Evolutionary conservation across 2,888 invertebrate species (phyloP).

Genomic region (Noctua fimbriata): DNA sequence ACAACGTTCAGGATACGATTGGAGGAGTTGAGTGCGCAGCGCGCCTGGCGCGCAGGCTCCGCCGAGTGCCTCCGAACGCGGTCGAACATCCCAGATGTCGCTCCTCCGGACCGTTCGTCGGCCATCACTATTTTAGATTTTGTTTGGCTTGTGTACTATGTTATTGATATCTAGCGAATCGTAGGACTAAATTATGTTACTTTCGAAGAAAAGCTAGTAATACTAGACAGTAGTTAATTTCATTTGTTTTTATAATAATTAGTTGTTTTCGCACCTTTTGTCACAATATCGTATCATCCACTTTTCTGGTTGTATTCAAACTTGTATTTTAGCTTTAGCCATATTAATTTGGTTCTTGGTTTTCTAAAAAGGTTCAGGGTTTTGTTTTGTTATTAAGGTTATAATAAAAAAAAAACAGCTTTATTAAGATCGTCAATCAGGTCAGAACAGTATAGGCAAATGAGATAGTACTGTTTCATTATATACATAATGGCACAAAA

Average conservation of each 20-base stretch:
- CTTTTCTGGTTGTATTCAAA: background rate
- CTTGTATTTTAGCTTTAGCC: background rate
- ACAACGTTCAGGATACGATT: conserved; percentile 87
- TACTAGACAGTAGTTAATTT: background rate
- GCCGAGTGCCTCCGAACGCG: conserved; percentile 77
- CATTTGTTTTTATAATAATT: background rate
- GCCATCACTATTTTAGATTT: conserved; percentile 67
- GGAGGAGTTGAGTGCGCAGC: conserved; percentile 81
- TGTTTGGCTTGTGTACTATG: conserved; percentile 58
- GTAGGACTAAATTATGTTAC: conserved; percentile 47
- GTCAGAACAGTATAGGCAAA: conserved; percentile 14
- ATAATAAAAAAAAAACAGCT: conserved; percentile 1
- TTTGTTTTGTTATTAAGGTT: background rate
- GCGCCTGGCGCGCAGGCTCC: conserved; percentile 78
- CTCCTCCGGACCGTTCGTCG: conserved; percentile 57
- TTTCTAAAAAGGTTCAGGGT: background rate
- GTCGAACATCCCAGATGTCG: conserved; percentile 71
- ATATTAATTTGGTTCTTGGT: background rate
- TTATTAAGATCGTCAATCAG: conserved; percentile 37
- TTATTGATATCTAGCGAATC: conserved; percentile 38
- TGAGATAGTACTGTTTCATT: conserved; percentile 39
- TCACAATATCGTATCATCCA: background rate
- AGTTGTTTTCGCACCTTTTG: background rate
- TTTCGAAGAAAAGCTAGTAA: conserved; percentile 15
- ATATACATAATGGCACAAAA: conserved; percentile 36